These are phyloP conservation scores for Teinopalpus imperialis DNA, from an alignment of 2,888 invertebrate genomes.

Conservation along the genomic window DNA sequence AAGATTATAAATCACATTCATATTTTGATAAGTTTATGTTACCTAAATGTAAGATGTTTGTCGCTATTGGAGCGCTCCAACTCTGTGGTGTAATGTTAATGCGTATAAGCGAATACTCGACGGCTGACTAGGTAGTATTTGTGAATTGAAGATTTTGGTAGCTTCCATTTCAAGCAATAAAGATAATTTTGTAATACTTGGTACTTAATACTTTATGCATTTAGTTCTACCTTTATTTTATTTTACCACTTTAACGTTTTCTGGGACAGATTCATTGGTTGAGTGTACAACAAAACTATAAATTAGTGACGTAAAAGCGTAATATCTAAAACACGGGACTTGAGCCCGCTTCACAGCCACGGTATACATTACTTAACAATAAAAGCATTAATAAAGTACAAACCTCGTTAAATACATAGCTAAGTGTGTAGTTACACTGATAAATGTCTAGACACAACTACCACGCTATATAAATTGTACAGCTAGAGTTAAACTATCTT, in stretches of 20 bases:
- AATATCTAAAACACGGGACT: slow-evolving; percentile 62
- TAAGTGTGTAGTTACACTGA: slow-evolving; percentile 54
- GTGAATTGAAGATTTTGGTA: slow-evolving; percentile 39
- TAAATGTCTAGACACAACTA: slow-evolving; percentile 58
- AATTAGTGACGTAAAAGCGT: slow-evolving; percentile 75
- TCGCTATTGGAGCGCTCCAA: slow-evolving; percentile 25
- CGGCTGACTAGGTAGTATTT: slow-evolving; percentile 60
- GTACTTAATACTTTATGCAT: slow-evolving; percentile 23
- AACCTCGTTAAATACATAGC: slow-evolving; percentile 50
- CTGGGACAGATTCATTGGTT: slow-evolving; percentile 18
- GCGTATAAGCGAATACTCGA: slow-evolving; percentile 39
- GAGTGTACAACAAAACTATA: slow-evolving; percentile 46
- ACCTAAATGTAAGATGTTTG: slow-evolving; percentile 29
- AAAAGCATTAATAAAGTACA: slow-evolving; percentile 71
- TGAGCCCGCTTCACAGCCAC: slow-evolving; percentile 75
- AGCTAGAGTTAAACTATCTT: slow-evolving; percentile 48
- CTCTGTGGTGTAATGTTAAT: slow-evolving; percentile 8
- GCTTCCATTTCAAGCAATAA: slow-evolving; percentile 45
- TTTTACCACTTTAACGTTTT: slow-evolving; percentile 2
- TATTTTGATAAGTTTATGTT: slow-evolving; percentile 26
- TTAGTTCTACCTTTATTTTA: slow-evolving; percentile 20
- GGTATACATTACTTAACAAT: slow-evolving; percentile 70
- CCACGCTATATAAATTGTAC: slow-evolving; percentile 36
- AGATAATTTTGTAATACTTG: slow-evolving; percentile 33
- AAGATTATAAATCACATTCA: slow-evolving; percentile 27